Conservation (phyloP, 2,797 vertebrate genomes). For the Mormyrus proboscirostris region DNA sequence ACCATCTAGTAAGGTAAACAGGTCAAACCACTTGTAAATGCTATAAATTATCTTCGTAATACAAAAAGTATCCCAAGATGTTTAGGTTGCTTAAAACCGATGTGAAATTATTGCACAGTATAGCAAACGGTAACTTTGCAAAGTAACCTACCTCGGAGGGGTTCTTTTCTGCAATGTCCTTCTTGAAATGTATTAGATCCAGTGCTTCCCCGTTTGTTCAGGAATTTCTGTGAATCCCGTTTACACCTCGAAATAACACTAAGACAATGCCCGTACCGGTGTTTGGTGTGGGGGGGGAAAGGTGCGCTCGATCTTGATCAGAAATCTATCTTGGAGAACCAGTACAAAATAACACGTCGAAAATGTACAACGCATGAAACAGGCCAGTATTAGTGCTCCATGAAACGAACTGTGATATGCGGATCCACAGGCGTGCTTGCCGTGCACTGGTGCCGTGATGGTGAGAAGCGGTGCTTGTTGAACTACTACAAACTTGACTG, state of each 20-base stretch:
- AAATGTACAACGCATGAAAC: neutral
- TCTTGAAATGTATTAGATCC: neutral
- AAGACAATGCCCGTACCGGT: neutral
- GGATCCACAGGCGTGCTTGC: neutral
- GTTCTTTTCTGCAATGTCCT: neutral
- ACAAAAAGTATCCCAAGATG: neutral
- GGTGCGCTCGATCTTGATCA: neutral
- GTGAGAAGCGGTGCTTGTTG: neutral
- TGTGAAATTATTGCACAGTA: neutral
- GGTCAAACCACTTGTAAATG: neutral
- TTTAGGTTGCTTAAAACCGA: neutral
- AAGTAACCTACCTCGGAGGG: neutral
- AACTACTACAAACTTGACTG: conserved; percentile 24
- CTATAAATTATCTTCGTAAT: neutral
- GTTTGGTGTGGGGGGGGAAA: neutral
- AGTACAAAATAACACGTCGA: neutral
- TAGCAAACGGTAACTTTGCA: neutral
- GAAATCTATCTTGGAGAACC: neutral
- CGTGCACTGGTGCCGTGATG: neutral
- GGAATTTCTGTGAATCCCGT: neutral
- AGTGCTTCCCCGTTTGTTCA: neutral
- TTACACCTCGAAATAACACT: neutral
- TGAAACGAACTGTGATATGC: neutral
- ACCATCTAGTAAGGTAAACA: neutral
- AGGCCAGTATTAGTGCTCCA: neutral